Conservation (phyloP, 2,113 vertebrate genomes). For the Spheniscus mendiculus region DNA sequence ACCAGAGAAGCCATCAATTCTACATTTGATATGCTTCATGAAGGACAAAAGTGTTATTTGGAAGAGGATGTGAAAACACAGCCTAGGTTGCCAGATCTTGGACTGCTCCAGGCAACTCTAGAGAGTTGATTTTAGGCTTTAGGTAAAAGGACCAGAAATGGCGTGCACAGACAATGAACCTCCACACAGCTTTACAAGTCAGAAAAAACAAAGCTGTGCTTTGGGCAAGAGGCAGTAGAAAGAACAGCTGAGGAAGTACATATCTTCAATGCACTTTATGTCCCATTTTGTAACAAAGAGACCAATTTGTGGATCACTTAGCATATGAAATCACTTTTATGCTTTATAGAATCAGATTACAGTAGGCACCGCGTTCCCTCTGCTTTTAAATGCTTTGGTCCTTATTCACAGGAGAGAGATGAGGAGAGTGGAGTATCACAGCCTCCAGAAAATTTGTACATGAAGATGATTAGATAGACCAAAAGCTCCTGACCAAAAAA, state of each 20-base stretch:
- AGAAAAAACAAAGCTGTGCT: not conserved
- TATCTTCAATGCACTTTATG: not conserved
- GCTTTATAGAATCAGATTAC: not conserved
- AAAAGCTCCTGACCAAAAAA: not conserved
- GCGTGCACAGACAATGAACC: not conserved
- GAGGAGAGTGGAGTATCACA: not conserved
- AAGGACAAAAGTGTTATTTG: not conserved
- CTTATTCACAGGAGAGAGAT: not conserved
- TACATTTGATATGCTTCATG: not conserved
- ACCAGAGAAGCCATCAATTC: not conserved
- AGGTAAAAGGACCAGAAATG: not conserved
- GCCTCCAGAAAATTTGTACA: not conserved
- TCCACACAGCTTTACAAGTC: not conserved
- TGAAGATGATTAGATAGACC: not conserved
- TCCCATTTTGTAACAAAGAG: not conserved
- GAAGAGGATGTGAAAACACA: not conserved
- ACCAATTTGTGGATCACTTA: not conserved
- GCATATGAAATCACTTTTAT: not conserved
- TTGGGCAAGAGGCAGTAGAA: not conserved
- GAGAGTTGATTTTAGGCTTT: not conserved
- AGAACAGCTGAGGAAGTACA: not conserved
- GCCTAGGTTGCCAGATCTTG: not conserved
- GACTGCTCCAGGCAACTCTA: not conserved
- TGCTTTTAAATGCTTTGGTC: not conserved
- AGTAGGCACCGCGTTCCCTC: not conserved